A percentile compares a stretch with the other conserved stretches of the same genome.
Conservation (phyloP, 2,113 vertebrate species). For the Collichthys lucidus region DNA sequence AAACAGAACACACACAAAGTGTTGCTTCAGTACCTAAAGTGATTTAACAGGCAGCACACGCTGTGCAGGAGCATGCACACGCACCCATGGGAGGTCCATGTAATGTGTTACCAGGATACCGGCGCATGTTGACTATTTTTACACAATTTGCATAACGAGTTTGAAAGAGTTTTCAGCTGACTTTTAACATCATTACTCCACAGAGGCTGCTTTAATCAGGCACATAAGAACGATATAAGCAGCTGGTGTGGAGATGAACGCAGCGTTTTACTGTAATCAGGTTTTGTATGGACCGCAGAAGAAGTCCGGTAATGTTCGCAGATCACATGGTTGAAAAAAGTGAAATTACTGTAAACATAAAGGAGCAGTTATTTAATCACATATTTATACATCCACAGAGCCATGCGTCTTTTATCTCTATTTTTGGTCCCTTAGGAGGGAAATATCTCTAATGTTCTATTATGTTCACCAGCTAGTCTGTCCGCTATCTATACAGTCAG, state of each 20-base stretch:
- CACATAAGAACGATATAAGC: background rate
- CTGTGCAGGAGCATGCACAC: background rate
- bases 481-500: background rate
- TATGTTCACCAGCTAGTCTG: background rate
- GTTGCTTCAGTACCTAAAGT: slow-evolving; percentile 29
- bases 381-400: too few species aligned
- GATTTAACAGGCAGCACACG: slow-evolving; percentile 17
- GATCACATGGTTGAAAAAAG: slow-evolving; percentile 17
- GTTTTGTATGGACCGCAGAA: slow-evolving; percentile 27
- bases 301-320: background rate
- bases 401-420: background rate
- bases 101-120: background rate
- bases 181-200: slow-evolving; percentile 11
- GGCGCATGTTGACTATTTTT: slow-evolving; percentile 11
- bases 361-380: background rate
- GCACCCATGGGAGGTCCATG: background rate
- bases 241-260: background rate
- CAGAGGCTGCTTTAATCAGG: background rate
- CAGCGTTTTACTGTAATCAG: background rate
- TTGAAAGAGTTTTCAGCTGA: slow-evolving; percentile 8
- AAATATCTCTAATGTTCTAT: background rate
- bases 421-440: background rate
- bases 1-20: slow-evolving; percentile 28
- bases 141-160: slow-evolving; percentile 16
- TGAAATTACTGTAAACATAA: slow-evolving; percentile 2